A percentile compares a stretch with the other conserved stretches of the same genome.
Conservation (phyloP, 2,888 invertebrate species). For the Eurytoma adleriae region DNA sequence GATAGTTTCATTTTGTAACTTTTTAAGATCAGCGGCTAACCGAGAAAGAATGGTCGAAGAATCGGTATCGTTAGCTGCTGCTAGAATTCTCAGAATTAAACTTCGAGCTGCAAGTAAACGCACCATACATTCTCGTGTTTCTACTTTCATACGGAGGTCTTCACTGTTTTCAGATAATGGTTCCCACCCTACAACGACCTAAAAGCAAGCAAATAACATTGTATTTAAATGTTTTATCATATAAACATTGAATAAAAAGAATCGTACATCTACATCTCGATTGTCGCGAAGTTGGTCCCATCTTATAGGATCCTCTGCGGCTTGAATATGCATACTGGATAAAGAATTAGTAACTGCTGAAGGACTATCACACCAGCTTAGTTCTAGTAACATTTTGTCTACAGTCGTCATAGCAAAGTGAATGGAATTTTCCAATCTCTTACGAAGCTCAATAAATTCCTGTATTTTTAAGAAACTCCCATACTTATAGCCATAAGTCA, state of each 20-base stretch:
- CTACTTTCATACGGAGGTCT: slow-evolving; percentile 68
- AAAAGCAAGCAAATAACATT: slow-evolving; percentile 4
- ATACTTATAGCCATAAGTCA: slow-evolving; percentile 94
- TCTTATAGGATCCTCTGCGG: slow-evolving; percentile 68
- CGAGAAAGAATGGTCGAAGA: slow-evolving; percentile 63
- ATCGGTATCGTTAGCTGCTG: slow-evolving; percentile 66
- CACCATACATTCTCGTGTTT: slow-evolving; percentile 71
- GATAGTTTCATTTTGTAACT: slow-evolving; percentile 65
- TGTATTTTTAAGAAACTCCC: slow-evolving; percentile 95
- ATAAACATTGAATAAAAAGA: slow-evolving; percentile 11
- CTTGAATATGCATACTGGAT: slow-evolving; percentile 69
- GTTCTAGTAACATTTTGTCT: slow-evolving; percentile 84
- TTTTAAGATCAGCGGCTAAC: slow-evolving; percentile 66
- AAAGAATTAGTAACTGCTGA: slow-evolving; percentile 65
- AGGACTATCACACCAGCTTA: slow-evolving; percentile 74
- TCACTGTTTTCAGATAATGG: slow-evolving; percentile 64
- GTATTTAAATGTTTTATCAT: not conserved
- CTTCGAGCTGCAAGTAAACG: slow-evolving; percentile 68
- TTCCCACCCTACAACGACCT: slow-evolving; percentile 73
- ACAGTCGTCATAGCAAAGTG: slow-evolving; percentile 84
- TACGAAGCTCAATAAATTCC: slow-evolving; percentile 91
- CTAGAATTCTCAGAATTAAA: slow-evolving; percentile 70
- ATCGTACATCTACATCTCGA: slow-evolving; percentile 71
- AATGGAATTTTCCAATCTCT: slow-evolving; percentile 87
- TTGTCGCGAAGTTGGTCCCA: slow-evolving; percentile 72